Evolutionary conservation across 2,797 vertebrate species (phyloP).

Genomic region (Enteromius viviparus): DNA sequence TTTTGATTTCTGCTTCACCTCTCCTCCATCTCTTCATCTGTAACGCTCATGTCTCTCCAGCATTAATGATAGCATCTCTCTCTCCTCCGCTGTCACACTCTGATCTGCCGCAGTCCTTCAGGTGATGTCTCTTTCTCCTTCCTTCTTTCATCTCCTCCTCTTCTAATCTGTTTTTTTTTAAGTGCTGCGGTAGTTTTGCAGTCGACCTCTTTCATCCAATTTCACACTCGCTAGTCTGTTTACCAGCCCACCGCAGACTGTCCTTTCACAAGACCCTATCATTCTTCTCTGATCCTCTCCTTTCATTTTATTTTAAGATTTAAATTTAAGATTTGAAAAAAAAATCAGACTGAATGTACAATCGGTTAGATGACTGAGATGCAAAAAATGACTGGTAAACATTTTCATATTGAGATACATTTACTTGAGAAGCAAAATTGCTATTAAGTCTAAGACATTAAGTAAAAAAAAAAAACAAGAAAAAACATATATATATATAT

Average conservation of each 20-base stretch:
- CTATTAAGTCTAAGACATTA: neutral
- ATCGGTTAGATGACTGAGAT: neutral
- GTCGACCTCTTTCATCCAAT: conserved; percentile 65
- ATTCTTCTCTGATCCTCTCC: conserved; percentile 11
- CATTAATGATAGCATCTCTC: conserved; percentile 46
- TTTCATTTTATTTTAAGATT: conserved; percentile 49
- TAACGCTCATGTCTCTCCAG: conserved; percentile 14
- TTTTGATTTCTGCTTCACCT: conserved; percentile 21
- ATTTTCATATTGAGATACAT: neutral
- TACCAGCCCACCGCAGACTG: conserved; percentile 57
- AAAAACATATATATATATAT: too few species aligned
- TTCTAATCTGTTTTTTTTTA: conserved; percentile 48
- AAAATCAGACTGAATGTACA: neutral
- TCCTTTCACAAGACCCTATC: conserved; percentile 46
- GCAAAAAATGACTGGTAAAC: neutral
- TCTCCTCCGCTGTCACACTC: conserved; percentile 40
- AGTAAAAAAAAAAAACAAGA: too few species aligned
- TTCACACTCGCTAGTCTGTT: conserved; percentile 66
- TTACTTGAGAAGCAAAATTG: neutral
- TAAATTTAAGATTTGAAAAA: neutral
- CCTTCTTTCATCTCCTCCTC: conserved; percentile 31
- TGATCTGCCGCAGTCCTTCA: conserved; percentile 1
- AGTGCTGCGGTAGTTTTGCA: conserved; percentile 65
- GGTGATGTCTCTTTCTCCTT: conserved; percentile 31
- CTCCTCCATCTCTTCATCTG: conserved; percentile 31